Conservation (phyloP, 2,888 invertebrate genomes). For the Ichneumon xanthorius region DNA sequence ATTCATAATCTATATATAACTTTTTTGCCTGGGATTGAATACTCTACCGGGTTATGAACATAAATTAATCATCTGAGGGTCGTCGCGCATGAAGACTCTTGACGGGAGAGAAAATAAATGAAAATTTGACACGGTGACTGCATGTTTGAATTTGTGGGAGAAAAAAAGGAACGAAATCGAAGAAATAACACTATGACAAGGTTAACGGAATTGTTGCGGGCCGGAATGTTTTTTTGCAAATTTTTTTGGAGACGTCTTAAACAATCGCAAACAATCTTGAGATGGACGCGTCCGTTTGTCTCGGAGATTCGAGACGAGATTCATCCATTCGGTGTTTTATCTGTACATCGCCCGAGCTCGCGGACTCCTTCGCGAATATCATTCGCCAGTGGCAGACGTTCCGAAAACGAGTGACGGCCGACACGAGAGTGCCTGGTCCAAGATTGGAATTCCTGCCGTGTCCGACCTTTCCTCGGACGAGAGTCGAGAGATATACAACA, state of each 20-base stretch:
- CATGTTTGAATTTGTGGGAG: neutral
- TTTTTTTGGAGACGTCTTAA: conserved; percentile 33
- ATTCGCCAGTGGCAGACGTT: conserved; percentile 32
- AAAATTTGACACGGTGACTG: conserved; percentile 16
- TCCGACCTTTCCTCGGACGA: conserved; percentile 52
- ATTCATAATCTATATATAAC: neutral
- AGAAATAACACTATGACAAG: conserved; percentile 8
- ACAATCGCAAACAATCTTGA: conserved; percentile 25
- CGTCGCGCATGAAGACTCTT: neutral
- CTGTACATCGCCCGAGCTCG: conserved; percentile 31
- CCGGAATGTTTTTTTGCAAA: conserved; percentile 1
- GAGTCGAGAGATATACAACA: conserved; percentile 36
- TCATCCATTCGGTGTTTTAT: conserved; percentile 42
- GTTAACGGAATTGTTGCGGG: neutral
- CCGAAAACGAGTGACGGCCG: conserved; percentile 29
- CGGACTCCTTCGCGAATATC: conserved; percentile 6
- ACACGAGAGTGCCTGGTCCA: conserved; percentile 11
- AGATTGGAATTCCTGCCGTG: conserved; percentile 56
- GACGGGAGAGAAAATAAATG: conserved; percentile 34
- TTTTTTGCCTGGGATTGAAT: neutral
- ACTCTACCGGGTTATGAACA: neutral
- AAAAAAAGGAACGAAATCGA: conserved; percentile 3
- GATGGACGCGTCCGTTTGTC: conserved; percentile 21
- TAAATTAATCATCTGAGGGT: neutral
- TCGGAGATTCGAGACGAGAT: conserved; percentile 47